A percentile compares a stretch with the other conserved stretches of the same genome.
phyloP scores from a whole-genome alignment of 92 coral and sea anemone species.

The Actinernus sp. region DNA sequence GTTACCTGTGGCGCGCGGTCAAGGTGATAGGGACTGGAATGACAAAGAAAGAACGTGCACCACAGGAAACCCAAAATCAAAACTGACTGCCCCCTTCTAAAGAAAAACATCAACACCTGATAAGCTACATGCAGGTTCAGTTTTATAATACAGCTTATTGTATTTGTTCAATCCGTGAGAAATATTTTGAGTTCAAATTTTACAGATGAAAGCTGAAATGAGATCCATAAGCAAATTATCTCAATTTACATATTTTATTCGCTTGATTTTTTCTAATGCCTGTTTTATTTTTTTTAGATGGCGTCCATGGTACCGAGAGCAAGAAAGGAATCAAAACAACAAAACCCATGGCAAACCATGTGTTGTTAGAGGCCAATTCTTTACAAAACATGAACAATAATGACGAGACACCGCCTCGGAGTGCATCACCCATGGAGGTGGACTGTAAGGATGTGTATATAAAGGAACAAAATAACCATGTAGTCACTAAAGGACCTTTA shows the following conservation, averaged over 20 bases:
- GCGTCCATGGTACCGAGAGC: slow-evolving; percentile 32
- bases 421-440: slow-evolving; percentile 75
- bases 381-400: slow-evolving; percentile 23
- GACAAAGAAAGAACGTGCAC: too few relatives aligned
- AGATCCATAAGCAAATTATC: not conserved
- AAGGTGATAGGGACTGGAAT: too few relatives aligned
- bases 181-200: too few relatives aligned
- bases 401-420: slow-evolving; percentile 11
- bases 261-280: not conserved
- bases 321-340: slow-evolving; percentile 62
- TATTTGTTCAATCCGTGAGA: too few relatives aligned
- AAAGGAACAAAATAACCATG: slow-evolving; percentile 12
- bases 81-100: too few relatives aligned
- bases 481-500: slow-evolving; percentile 20
- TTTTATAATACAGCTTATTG: too few relatives aligned
- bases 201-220: too few relatives aligned
- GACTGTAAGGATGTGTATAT: slow-evolving; percentile 61
- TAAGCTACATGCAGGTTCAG: too few relatives aligned
- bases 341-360: slow-evolving; percentile 54
- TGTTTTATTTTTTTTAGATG: slow-evolving; percentile 14
- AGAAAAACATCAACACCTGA: too few relatives aligned
- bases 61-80: too few relatives aligned
- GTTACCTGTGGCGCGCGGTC: too few relatives aligned
- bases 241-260: not conserved
- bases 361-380: slow-evolving; percentile 3